phyloP scores from a whole-genome alignment of 1,140 invertebrate species.

The Cephus cinctus region DNA sequence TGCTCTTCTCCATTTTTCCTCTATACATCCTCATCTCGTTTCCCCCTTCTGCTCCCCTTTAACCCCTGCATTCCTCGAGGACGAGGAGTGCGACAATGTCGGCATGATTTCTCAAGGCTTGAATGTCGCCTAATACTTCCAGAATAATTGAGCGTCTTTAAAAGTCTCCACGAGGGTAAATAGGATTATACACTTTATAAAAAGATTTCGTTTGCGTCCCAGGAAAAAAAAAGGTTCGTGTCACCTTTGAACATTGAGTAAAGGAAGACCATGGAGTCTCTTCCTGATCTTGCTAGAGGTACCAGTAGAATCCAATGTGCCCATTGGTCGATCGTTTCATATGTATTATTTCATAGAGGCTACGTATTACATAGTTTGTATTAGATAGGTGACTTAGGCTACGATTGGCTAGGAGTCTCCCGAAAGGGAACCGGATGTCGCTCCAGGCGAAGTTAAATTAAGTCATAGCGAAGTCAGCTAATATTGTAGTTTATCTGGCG shows the following conservation, averaged over 20 bases:
- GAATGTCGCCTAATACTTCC: conserved; percentile 32
- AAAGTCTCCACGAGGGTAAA: conserved; percentile 12
- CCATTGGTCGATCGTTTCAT: too few relatives aligned
- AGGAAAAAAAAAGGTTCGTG: too few relatives aligned
- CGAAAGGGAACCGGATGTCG: too few relatives aligned
- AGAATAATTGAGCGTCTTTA: conserved; percentile 28
- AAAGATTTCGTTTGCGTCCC: conserved; percentile 11
- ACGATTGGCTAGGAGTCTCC: too few relatives aligned
- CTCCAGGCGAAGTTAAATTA: conserved; percentile 56
- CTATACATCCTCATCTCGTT: neutral
- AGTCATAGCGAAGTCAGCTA: conserved; percentile 53
- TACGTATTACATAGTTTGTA: too few relatives aligned
- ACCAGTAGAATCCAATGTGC: too few relatives aligned
- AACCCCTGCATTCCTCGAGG: neutral
- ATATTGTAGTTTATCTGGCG: conserved; percentile 56
- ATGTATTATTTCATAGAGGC: too few relatives aligned
- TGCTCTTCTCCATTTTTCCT: conserved; percentile 2
- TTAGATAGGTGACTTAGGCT: too few relatives aligned
- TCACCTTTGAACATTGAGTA: too few relatives aligned
- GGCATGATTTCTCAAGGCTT: conserved; percentile 26
- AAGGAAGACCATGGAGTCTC: too few relatives aligned
- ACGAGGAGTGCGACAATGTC: conserved; percentile 26
- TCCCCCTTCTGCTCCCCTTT: conserved; percentile 6
- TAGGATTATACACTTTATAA: conserved; percentile 19
- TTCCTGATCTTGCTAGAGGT: too few relatives aligned